Conservation (phyloP, 2,888 invertebrate species). For the Adineta ricciae region DNA sequence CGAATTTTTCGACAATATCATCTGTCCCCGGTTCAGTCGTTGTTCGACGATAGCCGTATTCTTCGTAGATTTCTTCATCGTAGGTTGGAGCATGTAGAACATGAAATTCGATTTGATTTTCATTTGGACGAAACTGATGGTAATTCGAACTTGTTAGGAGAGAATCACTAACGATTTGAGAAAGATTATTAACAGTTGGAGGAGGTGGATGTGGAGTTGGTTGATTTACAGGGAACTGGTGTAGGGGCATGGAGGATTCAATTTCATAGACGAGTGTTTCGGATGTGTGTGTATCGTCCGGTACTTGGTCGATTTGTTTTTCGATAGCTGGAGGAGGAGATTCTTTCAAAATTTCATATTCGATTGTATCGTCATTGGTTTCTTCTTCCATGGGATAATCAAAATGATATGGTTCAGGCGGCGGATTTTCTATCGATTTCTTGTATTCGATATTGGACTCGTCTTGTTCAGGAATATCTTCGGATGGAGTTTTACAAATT, state of each 20-base stretch:
- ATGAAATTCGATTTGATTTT: not conserved
- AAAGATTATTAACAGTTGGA: not conserved
- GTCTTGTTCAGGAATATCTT: too few species aligned
- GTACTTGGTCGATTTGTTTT: not conserved
- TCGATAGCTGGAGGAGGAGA: not conserved
- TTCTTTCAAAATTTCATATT: not conserved
- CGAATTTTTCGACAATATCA: not conserved
- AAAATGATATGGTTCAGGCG: too few species aligned
- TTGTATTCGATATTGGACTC: too few species aligned
- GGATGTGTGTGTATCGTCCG: not conserved
- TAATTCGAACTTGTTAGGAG: conserved; percentile 9
- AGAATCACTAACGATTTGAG: not conserved
- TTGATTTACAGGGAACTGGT: not conserved
- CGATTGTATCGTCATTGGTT: not conserved
- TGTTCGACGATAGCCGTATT: conserved; percentile 18
- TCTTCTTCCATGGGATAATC: too few species aligned
- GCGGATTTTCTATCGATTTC: too few species aligned
- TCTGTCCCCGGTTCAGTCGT: not conserved
- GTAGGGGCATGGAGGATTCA: too few species aligned
- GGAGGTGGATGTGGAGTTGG: not conserved
- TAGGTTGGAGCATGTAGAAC: not conserved
- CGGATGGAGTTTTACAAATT: too few species aligned
- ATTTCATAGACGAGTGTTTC: not conserved
- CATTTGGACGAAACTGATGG: not conserved
- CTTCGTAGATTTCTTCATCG: not conserved